Conservation (phyloP, 2,888 invertebrate genomes). For the Leuctra nigra region DNA sequence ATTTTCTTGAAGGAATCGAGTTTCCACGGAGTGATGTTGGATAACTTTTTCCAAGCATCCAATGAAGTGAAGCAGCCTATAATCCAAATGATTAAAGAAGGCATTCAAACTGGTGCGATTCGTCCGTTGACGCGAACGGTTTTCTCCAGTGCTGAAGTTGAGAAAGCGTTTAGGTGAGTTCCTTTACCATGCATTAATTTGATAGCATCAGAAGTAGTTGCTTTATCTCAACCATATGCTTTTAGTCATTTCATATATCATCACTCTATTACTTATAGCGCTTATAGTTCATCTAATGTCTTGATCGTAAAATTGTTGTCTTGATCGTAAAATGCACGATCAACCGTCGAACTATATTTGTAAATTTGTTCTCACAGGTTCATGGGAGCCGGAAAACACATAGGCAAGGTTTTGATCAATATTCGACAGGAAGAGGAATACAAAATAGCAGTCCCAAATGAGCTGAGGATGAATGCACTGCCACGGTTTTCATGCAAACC, state of each 20-base stretch:
- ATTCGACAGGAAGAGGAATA: slow-evolving; percentile 44
- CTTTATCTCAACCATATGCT: too few relatives aligned
- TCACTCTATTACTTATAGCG: too few relatives aligned
- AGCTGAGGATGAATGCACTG: slow-evolving; percentile 39
- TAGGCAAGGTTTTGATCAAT: slow-evolving; percentile 58
- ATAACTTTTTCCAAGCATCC: slow-evolving; percentile 54
- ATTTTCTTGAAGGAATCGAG: slow-evolving; percentile 62
- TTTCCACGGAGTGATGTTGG: slow-evolving; percentile 73
- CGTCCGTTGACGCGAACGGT: slow-evolving; percentile 59
- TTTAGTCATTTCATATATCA: too few relatives aligned
- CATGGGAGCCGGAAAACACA: slow-evolving; percentile 61
- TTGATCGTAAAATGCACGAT: too few relatives aligned
- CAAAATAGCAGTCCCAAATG: slow-evolving; percentile 18
- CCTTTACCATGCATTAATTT: background rate
- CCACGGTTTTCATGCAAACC: slow-evolving; percentile 48
- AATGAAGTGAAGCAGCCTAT: slow-evolving; percentile 49
- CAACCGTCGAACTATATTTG: too few relatives aligned
- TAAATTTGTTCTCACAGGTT: too few relatives aligned
- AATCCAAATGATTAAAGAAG: slow-evolving; percentile 50
- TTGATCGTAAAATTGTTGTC: too few relatives aligned
- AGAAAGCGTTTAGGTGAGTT: slow-evolving; percentile 57
- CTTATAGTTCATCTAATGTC: too few relatives aligned
- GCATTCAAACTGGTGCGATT: slow-evolving; percentile 58
- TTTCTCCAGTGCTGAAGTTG: slow-evolving; percentile 58
- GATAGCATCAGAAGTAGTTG: too few relatives aligned